Conservation (phyloP, 2,797 vertebrate genomes). For the Tenualosa thibaudeaui region DNA sequence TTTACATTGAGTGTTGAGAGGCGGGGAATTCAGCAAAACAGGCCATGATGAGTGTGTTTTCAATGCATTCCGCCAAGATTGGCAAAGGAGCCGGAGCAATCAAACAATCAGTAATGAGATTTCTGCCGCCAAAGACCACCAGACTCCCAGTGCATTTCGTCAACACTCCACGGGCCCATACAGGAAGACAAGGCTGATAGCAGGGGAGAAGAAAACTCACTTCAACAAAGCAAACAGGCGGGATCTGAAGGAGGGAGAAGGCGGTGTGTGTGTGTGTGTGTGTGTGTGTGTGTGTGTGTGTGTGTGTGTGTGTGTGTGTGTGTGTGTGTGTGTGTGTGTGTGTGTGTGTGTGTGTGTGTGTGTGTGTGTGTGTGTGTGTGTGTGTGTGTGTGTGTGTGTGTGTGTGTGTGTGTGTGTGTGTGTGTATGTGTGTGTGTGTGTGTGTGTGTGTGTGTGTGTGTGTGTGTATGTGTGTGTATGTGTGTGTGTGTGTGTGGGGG, state of each 20-base stretch:
- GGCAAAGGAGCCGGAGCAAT: neutral
- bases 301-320: neutral
- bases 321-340: neutral
- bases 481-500: neutral
- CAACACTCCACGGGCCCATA: neutral
- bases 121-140: neutral
- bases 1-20: neutral
- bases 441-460: neutral
- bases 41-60: slow-evolving; percentile 14
- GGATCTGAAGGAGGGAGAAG: neutral
- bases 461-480: neutral
- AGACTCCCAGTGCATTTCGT: neutral
- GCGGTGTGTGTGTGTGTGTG: neutral
- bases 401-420: neutral
- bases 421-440: neutral
- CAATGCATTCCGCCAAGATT: neutral
- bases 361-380: neutral
- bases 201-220: slow-evolving; percentile 1
- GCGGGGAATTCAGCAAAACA: neutral
- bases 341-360: neutral
- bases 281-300: neutral
- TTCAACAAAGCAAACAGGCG: slow-evolving; percentile 10
- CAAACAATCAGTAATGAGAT: slow-evolving; percentile 23
- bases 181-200: slow-evolving; percentile 10
- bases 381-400: neutral